These are phyloP conservation scores for Neomonachus schauinslandi DNA, from an alignment of 2,113 vertebrate species.

Conservation along the genomic window DNA sequence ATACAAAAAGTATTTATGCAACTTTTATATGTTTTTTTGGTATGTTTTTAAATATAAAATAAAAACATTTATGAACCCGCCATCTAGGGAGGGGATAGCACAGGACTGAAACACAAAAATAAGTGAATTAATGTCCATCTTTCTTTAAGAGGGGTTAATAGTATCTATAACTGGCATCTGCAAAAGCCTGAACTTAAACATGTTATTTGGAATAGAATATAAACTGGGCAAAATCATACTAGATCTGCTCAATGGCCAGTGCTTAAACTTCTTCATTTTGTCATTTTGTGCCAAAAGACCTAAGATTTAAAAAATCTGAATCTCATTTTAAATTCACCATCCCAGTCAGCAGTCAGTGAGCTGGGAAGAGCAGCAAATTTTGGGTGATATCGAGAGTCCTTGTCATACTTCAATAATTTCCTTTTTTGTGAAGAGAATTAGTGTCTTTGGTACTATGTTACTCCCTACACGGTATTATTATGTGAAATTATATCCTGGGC, in stretches of 20 bases:
- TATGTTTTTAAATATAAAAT: neutral
- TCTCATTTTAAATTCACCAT: neutral
- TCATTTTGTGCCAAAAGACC: slow-evolving; percentile 39
- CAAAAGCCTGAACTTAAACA: neutral
- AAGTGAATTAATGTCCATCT: neutral
- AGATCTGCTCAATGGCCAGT: neutral
- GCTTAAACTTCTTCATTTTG: neutral
- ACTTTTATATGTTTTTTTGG: neutral
- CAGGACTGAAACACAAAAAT: neutral
- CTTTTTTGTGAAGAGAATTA: neutral
- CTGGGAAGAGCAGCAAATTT: neutral
- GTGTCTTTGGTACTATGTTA: slow-evolving; percentile 32
- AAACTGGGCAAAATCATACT: neutral
- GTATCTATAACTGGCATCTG: neutral
- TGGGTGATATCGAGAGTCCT: neutral
- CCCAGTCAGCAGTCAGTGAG: neutral
- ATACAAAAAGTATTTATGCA: neutral
- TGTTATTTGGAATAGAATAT: neutral
- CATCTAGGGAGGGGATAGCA: neutral
- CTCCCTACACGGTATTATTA: neutral
- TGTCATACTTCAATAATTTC: neutral
- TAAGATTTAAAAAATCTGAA: neutral
- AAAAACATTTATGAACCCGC: neutral
- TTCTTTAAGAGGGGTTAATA: neutral
- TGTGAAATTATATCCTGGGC: slow-evolving; percentile 62